Evolutionary conservation across 1,140 invertebrate species (phyloP).

Genomic region (Heliconius nattereri): DNA sequence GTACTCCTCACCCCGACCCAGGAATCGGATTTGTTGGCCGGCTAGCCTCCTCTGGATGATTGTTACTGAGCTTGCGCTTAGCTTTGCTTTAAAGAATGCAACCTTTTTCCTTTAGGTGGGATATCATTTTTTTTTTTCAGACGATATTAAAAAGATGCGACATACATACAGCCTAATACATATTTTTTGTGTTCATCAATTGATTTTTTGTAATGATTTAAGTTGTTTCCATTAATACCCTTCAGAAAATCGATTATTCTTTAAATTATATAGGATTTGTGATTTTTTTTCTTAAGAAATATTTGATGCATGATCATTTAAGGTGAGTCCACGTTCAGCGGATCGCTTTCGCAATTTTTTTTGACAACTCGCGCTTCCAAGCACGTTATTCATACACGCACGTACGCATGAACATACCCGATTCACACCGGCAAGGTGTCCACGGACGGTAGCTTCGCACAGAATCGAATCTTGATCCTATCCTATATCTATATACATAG

Average conservation of each 20-base stretch:
- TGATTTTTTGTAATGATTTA: background rate
- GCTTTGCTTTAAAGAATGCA: constrained; percentile 65
- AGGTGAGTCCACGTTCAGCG: constrained; percentile 31
- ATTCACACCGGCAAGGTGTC: constrained; percentile 75
- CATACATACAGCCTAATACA: background rate
- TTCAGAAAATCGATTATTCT: background rate
- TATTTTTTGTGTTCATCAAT: constrained; percentile 1
- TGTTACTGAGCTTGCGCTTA: constrained; percentile 63
- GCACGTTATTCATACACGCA: constrained; percentile 41
- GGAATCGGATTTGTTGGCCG: constrained; percentile 72
- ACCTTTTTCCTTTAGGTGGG: constrained; percentile 45
- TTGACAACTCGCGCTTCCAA: constrained; percentile 26
- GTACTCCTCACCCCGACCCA: constrained; percentile 75
- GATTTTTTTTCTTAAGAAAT: background rate
- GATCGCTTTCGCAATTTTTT: constrained; percentile 25
- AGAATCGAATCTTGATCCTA: constrained; percentile 51
- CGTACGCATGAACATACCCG: constrained; percentile 58
- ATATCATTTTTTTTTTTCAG: constrained; percentile 4
- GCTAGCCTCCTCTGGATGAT: constrained; percentile 76
- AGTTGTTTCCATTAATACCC: background rate
- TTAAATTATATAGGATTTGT: background rate
- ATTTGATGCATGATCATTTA: constrained; percentile 17
- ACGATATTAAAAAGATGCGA: background rate
- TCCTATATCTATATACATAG: constrained; percentile 28
- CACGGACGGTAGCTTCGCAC: constrained; percentile 66